Evolutionary conservation across 2,888 invertebrate species (phyloP).

Genomic region (Diachrysia chrysitis): DNA sequence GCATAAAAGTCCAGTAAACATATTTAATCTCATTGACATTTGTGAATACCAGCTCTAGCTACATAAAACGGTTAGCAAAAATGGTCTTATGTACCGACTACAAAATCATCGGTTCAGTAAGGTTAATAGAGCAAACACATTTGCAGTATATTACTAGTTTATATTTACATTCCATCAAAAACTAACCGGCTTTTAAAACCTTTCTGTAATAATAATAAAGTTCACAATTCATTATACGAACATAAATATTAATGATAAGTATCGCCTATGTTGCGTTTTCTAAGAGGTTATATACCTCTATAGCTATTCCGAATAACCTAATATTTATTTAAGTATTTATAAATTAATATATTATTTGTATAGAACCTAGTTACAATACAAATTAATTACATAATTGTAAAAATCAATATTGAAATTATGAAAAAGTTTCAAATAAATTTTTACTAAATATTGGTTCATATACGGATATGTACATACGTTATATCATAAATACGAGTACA

Average conservation of each 20-base stretch:
- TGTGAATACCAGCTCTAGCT: too few relatives aligned
- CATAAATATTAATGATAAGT: not conserved
- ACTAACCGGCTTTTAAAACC: slow-evolving; percentile 17
- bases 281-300: too few relatives aligned
- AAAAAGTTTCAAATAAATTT: not conserved
- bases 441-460: slow-evolving; percentile 5
- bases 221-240: slow-evolving; percentile 14
- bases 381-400: slow-evolving; percentile 19
- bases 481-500: not conserved
- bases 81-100: not conserved
- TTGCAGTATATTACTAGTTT: slow-evolving; percentile 22
- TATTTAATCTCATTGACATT: too few relatives aligned
- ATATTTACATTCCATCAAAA: slow-evolving; percentile 16
- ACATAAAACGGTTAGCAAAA: too few relatives aligned
- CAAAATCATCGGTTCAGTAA: not conserved
- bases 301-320: too few relatives aligned
- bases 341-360: slow-evolving; percentile 16
- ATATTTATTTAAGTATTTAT: too few relatives aligned
- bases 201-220: slow-evolving; percentile 31
- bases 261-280: too few relatives aligned
- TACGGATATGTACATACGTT: slow-evolving; percentile 9
- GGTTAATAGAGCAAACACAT: slow-evolving; percentile 44
- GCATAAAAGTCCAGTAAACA: too few relatives aligned
- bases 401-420: slow-evolving; percentile 8
- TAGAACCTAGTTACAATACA: slow-evolving; percentile 11